A percentile compares a stretch with the other conserved stretches of the same genome.
These are phyloP conservation scores for Parapristionchus giblindavisi DNA, from an alignment of 2,888 invertebrate species.

Conservation along the genomic window DNA sequence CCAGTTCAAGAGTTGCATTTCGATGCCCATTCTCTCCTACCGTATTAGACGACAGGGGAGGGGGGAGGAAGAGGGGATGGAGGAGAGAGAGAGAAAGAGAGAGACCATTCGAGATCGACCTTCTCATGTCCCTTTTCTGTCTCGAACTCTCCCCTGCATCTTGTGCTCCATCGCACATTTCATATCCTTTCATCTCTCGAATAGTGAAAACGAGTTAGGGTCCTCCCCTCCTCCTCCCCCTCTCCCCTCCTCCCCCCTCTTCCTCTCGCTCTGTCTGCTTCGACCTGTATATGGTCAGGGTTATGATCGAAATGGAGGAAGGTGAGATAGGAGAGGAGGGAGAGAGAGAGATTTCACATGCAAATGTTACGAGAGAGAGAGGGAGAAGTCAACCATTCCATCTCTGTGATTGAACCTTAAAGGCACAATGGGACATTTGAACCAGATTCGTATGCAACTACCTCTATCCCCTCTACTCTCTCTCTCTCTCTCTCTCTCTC, in stretches of 20 bases:
- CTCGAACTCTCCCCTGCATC: constrained; percentile 4
- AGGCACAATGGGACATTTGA: background rate
- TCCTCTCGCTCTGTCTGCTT: background rate
- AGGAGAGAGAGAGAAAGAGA: no score
- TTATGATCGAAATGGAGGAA: constrained; percentile 40
- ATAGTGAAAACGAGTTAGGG: constrained; percentile 21
- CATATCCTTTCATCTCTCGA: background rate
- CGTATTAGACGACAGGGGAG: background rate
- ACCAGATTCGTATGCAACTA: no score
- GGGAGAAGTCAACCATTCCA: constrained; percentile 19
- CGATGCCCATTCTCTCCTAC: background rate
- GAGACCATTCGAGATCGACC: constrained; percentile 17
- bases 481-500: no score
- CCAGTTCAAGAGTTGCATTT: no score
- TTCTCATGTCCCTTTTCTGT: constrained; percentile 9
- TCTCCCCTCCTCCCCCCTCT: background rate
- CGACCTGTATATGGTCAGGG: constrained; percentile 37
- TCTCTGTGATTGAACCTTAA: constrained; percentile 3
- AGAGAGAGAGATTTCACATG: constrained; percentile 7
- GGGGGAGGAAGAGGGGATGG: no score
- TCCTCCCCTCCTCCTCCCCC: constrained; percentile 7
- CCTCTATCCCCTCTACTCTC: no score
- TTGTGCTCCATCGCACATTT: background rate
- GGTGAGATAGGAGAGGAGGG: constrained; percentile 17
- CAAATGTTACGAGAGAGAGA: constrained; percentile 20